Base-by-base conservation (phyloP, 2,888 invertebrate species). In the Synanthedon formicaeformis region DNA sequence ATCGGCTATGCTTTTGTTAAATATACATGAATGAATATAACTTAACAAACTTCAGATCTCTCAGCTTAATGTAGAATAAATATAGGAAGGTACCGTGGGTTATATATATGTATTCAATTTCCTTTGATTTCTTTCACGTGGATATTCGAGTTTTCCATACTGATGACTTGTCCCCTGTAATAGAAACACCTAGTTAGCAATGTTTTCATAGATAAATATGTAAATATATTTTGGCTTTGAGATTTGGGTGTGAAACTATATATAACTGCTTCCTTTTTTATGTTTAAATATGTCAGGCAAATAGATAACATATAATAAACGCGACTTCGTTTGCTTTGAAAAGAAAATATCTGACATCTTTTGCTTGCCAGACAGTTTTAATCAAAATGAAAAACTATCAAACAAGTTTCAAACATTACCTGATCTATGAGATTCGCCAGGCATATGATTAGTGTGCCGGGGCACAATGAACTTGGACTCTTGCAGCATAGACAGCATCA, bases 141-240 rank as follows among this genome's bases (percentile, higher is more conserved):
- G 87, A 86, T 85, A 87, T 87, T 81, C 87, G 79, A 78, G 87
- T 84, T 75, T 84, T 86, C 87, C 87, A 87, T 55, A 79, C 81
- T 56, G 83, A 76, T 57, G 82, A 73, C 65, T 86, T 86, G 60
- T 87, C 86, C 58, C 85, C 83, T 86, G 80, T 34, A 75, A 82
- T 60, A 52, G 40, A 56, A 51, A 11, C 51, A 50, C 13, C 16
- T 41, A 53, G 4, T 48, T 45, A 52, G 40, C 34, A 55, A 51
- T 53, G 3, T 51, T 2, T 34, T 34, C 34, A 34, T 34, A 6
- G 34, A 34, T 34, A 10, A 34, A 10, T 8, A n/a, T n/a, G n/a
- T n/a, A n/a, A 34, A 34, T 5, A 23, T 23, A 23, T 23, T 23
- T 23, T 23, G 23, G 23, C 4, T 4, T 23, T 23, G 18, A 4